Conservation (phyloP, 2,113 vertebrate genomes). For the Seriola quinqueradiata region DNA sequence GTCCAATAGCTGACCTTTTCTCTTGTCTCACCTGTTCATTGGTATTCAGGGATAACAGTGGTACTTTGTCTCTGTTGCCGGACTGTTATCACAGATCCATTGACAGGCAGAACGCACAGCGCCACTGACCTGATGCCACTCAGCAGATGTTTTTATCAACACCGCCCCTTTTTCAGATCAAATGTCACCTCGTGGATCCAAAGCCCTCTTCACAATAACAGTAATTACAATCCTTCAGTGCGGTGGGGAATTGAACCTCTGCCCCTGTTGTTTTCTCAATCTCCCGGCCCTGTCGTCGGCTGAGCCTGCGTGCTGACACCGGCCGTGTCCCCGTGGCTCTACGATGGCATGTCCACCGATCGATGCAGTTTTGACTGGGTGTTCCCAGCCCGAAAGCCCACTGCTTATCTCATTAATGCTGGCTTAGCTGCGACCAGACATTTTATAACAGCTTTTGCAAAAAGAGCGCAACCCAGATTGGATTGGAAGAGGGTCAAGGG, state of each 20-base stretch:
- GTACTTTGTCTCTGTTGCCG: slow-evolving; percentile 33
- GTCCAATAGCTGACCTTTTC: slow-evolving; percentile 12
- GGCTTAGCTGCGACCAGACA: slow-evolving; percentile 65
- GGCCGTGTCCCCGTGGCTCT: slow-evolving; percentile 32
- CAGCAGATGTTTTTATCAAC: slow-evolving; percentile 46
- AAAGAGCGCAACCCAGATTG: slow-evolving; percentile 68
- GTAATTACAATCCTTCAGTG: slow-evolving; percentile 48
- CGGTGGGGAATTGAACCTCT: slow-evolving; percentile 51
- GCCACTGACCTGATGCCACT: slow-evolving; percentile 4
- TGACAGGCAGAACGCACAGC: slow-evolving; percentile 7
- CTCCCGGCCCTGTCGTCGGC: slow-evolving; percentile 32
- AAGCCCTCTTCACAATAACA: slow-evolving; percentile 52
- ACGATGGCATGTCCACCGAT: slow-evolving; percentile 21
- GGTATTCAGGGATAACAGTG: slow-evolving; percentile 22
- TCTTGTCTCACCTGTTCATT: slow-evolving; percentile 31
- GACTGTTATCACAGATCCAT: slow-evolving; percentile 19
- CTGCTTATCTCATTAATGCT: slow-evolving; percentile 77
- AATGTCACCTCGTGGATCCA: slow-evolving; percentile 49
- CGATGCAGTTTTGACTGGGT: slow-evolving; percentile 60
- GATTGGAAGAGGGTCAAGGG: slow-evolving; percentile 62
- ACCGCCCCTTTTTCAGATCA: slow-evolving; percentile 36
- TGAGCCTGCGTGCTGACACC: slow-evolving; percentile 18
- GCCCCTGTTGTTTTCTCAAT: slow-evolving; percentile 46
- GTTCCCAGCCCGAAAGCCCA: slow-evolving; percentile 48
- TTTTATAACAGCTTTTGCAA: slow-evolving; percentile 72